Base-by-base conservation (phyloP, 2,113 vertebrate species). In the Hippoglossus stenolepis region DNA sequence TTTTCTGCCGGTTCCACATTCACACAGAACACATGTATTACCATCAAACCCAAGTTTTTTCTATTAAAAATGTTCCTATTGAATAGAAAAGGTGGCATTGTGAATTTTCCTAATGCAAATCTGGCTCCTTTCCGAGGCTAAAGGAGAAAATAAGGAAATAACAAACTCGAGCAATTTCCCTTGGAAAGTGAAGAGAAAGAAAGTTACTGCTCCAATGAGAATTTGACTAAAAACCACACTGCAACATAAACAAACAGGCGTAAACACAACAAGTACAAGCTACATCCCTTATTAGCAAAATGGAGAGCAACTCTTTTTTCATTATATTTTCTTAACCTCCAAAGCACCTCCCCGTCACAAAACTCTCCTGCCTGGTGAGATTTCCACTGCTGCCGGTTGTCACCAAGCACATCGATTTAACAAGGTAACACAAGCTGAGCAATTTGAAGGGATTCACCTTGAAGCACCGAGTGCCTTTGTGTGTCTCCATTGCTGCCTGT, bases 361-460 rank as follows among this genome's bases (percentile, higher is more conserved):
- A 87, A 75, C 72, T 68, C 72, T 58, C 54, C 63, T 35, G 79
- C 63, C 75, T 59, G 38, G 47, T 53, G 65, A 84, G 71, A 85
- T 82, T 79, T 78, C 74, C 75, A 80, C 67, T 73, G 86, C 81
- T 85, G 76, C 71, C 28, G 54, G 65, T 78, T 90, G 83, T 91
- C 87, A 87, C 79, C 65, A 79, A 79, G 74, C 70, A 51, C 83
- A 92, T 91, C 70, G 85, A 92, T 93, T 92, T 89, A 85, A 90
- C 89, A 89, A 79, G 81, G 86, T 84, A 87, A 93, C 90, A 90
- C 85, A 91, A 90, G 81, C 77, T 70, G 80, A 89, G 85, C 83
- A 75, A 72, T 89, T 90, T 88, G 63, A 87, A 80, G 73, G 78
- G 87, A 89, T 88, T 93, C 87, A 92, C 89, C 91, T 92, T 89